Percentiles rank a stretch among this genome's conserved stretches.
phyloP scores from a whole-genome alignment of 2,888 invertebrate species.

The Lasioglossum pauxillum region DNA sequence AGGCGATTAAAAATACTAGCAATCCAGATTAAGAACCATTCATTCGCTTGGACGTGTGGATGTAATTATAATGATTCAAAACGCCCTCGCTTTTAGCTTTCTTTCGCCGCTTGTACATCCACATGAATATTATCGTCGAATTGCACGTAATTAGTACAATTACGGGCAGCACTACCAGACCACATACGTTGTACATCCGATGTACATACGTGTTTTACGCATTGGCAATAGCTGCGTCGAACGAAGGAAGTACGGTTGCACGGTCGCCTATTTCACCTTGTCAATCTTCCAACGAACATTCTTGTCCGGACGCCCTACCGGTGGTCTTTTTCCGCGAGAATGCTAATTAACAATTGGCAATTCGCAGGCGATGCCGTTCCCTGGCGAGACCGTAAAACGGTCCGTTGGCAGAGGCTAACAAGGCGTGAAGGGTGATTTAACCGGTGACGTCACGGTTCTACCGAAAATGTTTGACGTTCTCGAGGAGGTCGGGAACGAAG shows the following conservation, averaged over 20 bases:
- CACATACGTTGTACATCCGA: slow-evolving; percentile 8
- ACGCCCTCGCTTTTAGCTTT: background rate
- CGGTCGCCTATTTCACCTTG: slow-evolving; percentile 29
- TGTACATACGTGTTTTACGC: background rate
- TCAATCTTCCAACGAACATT: slow-evolving; percentile 43
- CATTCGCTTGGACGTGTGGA: no score
- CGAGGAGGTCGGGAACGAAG: slow-evolving; percentile 23
- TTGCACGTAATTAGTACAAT: background rate
- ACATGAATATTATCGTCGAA: background rate
- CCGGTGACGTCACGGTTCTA: slow-evolving; percentile 78
- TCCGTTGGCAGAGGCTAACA: slow-evolving; percentile 76
- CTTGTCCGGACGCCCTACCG: slow-evolving; percentile 23
- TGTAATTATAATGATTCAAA: no score
- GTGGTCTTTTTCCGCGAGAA: slow-evolving; percentile 59
- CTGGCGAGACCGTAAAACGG: slow-evolving; percentile 76
- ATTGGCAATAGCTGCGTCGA: background rate
- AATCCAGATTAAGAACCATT: no score
- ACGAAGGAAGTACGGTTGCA: slow-evolving; percentile 11
- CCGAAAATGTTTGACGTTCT: slow-evolving; percentile 46
- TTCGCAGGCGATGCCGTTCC: slow-evolving; percentile 58
- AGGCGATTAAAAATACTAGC: no score
- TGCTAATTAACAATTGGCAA: slow-evolving; percentile 77
- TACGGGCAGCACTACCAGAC: background rate
- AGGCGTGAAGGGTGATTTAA: slow-evolving; percentile 81
- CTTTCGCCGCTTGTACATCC: background rate